Evolutionary conservation across 2,113 vertebrate genomes (phyloP).

Genomic region (Crotalus helleri): DNA sequence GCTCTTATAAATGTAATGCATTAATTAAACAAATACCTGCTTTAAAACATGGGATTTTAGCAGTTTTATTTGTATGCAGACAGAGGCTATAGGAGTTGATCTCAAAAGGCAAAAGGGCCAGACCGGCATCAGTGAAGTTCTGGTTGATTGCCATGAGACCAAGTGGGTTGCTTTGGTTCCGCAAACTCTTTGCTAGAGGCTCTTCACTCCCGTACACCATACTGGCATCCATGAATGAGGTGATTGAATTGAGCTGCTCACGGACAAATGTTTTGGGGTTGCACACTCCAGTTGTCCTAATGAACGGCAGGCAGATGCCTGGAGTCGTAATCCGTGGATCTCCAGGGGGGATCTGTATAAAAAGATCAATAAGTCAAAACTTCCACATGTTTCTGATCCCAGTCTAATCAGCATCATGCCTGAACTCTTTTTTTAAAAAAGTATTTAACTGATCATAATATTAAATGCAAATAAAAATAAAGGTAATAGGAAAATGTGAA

Average conservation of each 20-base stretch:
- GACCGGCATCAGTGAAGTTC: slow-evolving; percentile 71
- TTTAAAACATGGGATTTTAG: slow-evolving; percentile 69
- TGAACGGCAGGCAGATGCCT: slow-evolving; percentile 61
- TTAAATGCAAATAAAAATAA: neutral
- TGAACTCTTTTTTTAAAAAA: neutral
- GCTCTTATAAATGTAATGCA: neutral
- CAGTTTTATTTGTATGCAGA: slow-evolving; percentile 54
- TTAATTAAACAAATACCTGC: slow-evolving; percentile 50
- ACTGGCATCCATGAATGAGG: slow-evolving; percentile 84
- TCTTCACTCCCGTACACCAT: slow-evolving; percentile 81
- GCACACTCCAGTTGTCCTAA: slow-evolving; percentile 45
- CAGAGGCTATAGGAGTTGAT: slow-evolving; percentile 52
- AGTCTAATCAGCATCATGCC: neutral
- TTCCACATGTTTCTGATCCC: neutral
- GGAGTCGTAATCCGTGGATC: slow-evolving; percentile 47
- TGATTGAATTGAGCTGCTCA: slow-evolving; percentile 88
- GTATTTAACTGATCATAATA: neutral
- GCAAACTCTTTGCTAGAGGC: slow-evolving; percentile 68
- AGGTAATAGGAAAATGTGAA: neutral
- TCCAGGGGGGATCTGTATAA: slow-evolving; percentile 45
- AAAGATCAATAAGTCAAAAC: neutral
- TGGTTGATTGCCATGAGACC: slow-evolving; percentile 83
- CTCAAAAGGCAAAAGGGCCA: slow-evolving; percentile 77
- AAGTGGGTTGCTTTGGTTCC: slow-evolving; percentile 74
- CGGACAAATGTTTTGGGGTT: slow-evolving; percentile 39